These are phyloP conservation scores for Scaptomyza cyrtandrae DNA, from an alignment of 2,888 invertebrate species.

Conservation along the genomic window DNA sequence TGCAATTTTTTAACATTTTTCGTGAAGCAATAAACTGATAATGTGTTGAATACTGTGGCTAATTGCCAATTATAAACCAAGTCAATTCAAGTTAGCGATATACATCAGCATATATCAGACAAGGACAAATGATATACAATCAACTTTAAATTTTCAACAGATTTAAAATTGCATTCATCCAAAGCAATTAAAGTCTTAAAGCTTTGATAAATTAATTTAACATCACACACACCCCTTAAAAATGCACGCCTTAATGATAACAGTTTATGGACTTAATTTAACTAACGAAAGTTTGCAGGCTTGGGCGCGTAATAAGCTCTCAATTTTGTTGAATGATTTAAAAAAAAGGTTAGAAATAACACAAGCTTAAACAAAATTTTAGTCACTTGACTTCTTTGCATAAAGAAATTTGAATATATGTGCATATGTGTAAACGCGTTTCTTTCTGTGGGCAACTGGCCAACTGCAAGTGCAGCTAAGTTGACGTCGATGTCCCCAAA, in stretches of 20 bases:
- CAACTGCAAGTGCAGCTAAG: slow-evolving; percentile 70
- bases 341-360: too few relatives aligned
- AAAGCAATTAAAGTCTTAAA: not conserved
- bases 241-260: not conserved
- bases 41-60: slow-evolving; percentile 13
- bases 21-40: not conserved
- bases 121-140: not conserved
- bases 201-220: too few relatives aligned
- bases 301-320: too few relatives aligned
- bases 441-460: slow-evolving; percentile 28
- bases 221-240: too few relatives aligned
- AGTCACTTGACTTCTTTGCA: slow-evolving; percentile 52
- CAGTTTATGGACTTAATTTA: not conserved
- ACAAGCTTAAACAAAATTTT: slow-evolving; percentile 32
- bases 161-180: not conserved
- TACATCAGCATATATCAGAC: not conserved
- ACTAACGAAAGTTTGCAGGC: not conserved
- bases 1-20: slow-evolving; percentile 26
- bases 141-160: slow-evolving; percentile 5
- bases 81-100: not conserved
- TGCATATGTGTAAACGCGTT: slow-evolving; percentile 1
- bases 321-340: too few relatives aligned
- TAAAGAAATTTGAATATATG: slow-evolving; percentile 48
- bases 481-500: slow-evolving; percentile 60
- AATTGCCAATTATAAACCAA: slow-evolving; percentile 3